A percentile compares a stretch with the other conserved stretches of the same genome.
Conservation (phyloP, 2,797 vertebrate genomes). For the Sebastes iracundus region DNA sequence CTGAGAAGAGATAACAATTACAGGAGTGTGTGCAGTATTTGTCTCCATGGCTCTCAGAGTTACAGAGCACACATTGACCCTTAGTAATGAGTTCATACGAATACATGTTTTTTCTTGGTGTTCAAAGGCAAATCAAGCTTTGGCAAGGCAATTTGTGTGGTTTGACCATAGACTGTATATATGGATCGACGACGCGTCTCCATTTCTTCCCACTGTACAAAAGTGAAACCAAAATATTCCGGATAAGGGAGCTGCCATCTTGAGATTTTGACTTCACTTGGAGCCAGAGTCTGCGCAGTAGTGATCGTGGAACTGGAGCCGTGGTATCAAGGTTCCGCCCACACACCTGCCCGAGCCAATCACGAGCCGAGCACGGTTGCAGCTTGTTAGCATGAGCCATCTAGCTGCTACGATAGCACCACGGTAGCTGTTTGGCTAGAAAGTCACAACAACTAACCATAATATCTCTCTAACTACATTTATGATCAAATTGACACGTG, state of each 20-base stretch:
- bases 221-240: not conserved
- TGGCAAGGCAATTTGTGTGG: not conserved
- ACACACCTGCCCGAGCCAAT: too few species aligned
- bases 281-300: not conserved
- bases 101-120: not conserved
- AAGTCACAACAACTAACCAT: too few species aligned
- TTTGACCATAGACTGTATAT: not conserved
- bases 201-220: not conserved
- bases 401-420: too few species aligned
- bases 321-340: too few species aligned
- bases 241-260: not conserved
- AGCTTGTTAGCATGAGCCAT: too few species aligned
- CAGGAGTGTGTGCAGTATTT: not conserved
- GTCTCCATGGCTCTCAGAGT: not conserved
- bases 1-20: slow-evolving; percentile 20
- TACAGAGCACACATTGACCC: not conserved
- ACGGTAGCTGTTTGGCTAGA: too few species aligned
- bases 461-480: too few species aligned
- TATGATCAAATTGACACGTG: too few species aligned
- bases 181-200: not conserved
- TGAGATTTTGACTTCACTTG: not conserved
- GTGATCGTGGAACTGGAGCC: not conserved
- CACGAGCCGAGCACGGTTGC: too few species aligned
- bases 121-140: not conserved
- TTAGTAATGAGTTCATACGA: not conserved